Conservation (phyloP, 1,140 invertebrate genomes). For the Drosophila sp. region DNA sequence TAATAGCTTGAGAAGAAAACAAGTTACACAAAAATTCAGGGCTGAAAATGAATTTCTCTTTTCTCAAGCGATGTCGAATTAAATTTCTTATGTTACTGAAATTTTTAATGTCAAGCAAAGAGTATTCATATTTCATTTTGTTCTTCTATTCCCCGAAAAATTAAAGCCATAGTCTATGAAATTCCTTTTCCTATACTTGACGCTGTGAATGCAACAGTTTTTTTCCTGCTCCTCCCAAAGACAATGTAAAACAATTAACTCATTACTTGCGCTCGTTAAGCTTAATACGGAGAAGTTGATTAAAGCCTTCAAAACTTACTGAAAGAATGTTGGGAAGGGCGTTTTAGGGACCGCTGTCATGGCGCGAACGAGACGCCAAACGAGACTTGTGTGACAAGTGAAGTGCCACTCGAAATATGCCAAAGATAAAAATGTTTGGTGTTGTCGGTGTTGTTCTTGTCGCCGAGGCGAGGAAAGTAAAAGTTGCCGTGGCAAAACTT, state of each 20-base stretch:
- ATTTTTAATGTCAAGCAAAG: too few relatives aligned
- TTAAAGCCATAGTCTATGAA: not conserved
- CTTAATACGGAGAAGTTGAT: slow-evolving; percentile 62
- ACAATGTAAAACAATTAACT: slow-evolving; percentile 71
- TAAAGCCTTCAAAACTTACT: slow-evolving; percentile 75
- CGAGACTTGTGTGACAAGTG: slow-evolving; percentile 60
- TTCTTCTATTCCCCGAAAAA: too few relatives aligned
- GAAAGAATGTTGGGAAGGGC: slow-evolving; percentile 50
- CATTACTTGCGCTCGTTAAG: slow-evolving; percentile 72
- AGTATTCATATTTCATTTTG: too few relatives aligned
- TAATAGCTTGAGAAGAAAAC: too few relatives aligned
- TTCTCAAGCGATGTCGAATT: too few relatives aligned
- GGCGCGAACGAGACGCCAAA: slow-evolving; percentile 23
- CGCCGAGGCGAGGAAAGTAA: slow-evolving; percentile 44
- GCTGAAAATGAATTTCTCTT: too few relatives aligned
- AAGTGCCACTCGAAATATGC: slow-evolving; percentile 75
- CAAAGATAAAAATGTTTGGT: slow-evolving; percentile 71
- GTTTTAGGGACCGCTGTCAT: slow-evolving; percentile 1
- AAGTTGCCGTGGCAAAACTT: slow-evolving; percentile 73
- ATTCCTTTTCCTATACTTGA: not conserved
- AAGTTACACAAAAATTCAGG: too few relatives aligned
- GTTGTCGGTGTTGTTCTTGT: slow-evolving; percentile 35
- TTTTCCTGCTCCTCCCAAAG: not conserved
- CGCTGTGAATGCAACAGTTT: slow-evolving; percentile 20
- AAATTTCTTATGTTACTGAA: too few relatives aligned